These are phyloP conservation scores for Bembecia ichneumoniformis DNA, from an alignment of 2,888 invertebrate species.

Conservation along the genomic window DNA sequence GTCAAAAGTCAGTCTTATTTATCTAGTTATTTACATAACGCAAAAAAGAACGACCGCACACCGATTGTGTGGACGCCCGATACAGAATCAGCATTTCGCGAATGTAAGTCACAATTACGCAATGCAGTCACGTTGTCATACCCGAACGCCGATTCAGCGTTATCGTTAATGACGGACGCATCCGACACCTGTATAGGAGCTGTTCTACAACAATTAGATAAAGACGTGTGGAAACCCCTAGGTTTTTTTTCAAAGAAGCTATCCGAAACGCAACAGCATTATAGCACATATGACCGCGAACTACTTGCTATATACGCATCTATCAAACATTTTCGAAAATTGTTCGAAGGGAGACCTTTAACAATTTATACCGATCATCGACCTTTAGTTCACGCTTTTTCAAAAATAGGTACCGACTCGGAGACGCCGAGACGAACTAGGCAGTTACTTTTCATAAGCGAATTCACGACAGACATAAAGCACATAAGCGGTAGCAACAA, in stretches of 20 bases:
- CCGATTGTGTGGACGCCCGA: conserved; percentile 6
- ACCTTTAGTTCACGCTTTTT: conserved; percentile 5
- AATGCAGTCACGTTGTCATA: conserved; percentile 3
- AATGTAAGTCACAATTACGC: conserved; percentile 5
- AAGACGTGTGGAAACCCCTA: conserved; percentile 7
- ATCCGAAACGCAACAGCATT: conserved; percentile 6
- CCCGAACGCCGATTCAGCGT: conserved; percentile 1
- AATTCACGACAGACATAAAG: conserved; percentile 8
- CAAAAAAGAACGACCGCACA: conserved; percentile 1
- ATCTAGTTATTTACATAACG: background rate
- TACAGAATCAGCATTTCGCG: conserved; percentile 5
- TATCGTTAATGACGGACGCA: conserved; percentile 5
- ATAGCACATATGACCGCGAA: conserved; percentile 12
- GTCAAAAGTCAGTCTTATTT: background rate
- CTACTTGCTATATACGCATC: conserved; percentile 10
- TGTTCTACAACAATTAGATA: conserved; percentile 7
- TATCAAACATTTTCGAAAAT: conserved; percentile 7
- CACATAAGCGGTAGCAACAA: conserved; percentile 8
- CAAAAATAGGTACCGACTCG: no score
- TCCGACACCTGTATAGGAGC: conserved; percentile 5
- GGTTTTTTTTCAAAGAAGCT: conserved; percentile 9
- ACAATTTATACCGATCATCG: conserved; percentile 7
- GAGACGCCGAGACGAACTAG: conserved; percentile 9
- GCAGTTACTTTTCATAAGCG: conserved; percentile 13
- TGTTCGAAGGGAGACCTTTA: conserved; percentile 8